phyloP scores from a whole-genome alignment of 1,140 invertebrate genomes.

The Polyergus mexicanus region DNA sequence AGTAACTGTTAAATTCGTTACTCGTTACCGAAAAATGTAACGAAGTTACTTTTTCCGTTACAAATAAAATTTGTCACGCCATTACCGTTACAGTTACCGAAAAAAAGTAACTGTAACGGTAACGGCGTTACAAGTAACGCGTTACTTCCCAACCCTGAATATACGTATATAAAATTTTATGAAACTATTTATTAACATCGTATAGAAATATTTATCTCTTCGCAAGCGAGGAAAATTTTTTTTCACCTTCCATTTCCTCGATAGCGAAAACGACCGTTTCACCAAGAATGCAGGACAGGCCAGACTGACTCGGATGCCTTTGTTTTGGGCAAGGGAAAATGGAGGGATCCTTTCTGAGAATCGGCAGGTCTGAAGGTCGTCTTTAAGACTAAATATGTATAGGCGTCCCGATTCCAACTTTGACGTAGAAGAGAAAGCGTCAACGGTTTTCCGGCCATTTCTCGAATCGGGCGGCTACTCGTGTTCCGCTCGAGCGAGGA shows the following conservation, averaged over 20 bases:
- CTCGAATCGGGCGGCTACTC: slow-evolving; percentile 1
- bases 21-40: too few species aligned
- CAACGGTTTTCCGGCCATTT: neutral
- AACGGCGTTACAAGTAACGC: too few species aligned
- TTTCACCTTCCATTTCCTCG: neutral
- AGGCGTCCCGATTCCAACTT: neutral
- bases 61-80: too few species aligned
- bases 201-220: neutral
- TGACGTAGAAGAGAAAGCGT: neutral
- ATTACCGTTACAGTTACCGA: too few species aligned
- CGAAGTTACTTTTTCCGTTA: too few species aligned
- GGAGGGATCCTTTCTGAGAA: neutral
- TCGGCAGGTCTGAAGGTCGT: neutral
- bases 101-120: too few species aligned
- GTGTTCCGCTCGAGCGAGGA: slow-evolving; percentile 47
- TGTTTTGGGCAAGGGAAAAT: neutral
- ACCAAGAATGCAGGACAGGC: neutral
- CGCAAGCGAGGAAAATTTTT: neutral
- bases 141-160: too few species aligned
- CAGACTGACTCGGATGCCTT: neutral
- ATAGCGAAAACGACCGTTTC: neutral
- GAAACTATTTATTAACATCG: neutral
- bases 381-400: too few species aligned
- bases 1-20: too few species aligned
- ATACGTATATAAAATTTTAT: neutral